Base-by-base conservation (phyloP, 2,113 vertebrate genomes). In the Petrocephalus zakoni region DNA sequence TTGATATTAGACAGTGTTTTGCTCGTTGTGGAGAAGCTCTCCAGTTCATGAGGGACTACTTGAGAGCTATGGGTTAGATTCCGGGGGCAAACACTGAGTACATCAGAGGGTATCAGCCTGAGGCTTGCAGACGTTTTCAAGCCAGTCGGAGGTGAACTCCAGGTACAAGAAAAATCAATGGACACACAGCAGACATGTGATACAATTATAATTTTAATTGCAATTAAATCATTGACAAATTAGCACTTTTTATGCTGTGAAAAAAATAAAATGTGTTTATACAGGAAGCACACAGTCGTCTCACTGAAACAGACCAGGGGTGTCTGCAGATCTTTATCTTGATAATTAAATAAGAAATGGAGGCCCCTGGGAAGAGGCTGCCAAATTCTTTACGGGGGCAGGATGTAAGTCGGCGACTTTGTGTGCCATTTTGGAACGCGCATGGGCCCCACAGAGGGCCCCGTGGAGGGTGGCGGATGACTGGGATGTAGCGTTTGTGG, bases 1-100 rank as follows among this genome's bases (percentile, higher is more conserved):
- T 89, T 90, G 87, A 91, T 92, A 92, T 92, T 88, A 90, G 64
- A 75, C 68, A 5, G 11, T 22, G 88, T 90, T 91, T 91, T 86
- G 89, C 88, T 87, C 88, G 56, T 90, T 88, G 85, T 89, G 85
- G 88, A 89, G 90, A 83, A 51, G 88, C 86, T 89, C 89, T 91
- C 68, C 53, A 75, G 89, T 86, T 51, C 25, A 61, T 53, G 49
- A 90, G 83, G 87, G 78, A 88, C 61, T 87, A 83, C 90, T 87
- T 88, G 78, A 55, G 25, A 10, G 17, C 53, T 25, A 6, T 25
- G 85, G 25, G 51, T 8, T 22, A 15, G 52, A 34, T 58, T 56
- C 29, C 46, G 56, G n/a, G 53, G 88, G 72, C 88, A 83, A 90
- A 81, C 72, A 72, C 64, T 85, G 88, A 61, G 83, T 72, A 86